Conservation (phyloP, 1,140 invertebrate species). For the Adoxophyes honmai region DNA sequence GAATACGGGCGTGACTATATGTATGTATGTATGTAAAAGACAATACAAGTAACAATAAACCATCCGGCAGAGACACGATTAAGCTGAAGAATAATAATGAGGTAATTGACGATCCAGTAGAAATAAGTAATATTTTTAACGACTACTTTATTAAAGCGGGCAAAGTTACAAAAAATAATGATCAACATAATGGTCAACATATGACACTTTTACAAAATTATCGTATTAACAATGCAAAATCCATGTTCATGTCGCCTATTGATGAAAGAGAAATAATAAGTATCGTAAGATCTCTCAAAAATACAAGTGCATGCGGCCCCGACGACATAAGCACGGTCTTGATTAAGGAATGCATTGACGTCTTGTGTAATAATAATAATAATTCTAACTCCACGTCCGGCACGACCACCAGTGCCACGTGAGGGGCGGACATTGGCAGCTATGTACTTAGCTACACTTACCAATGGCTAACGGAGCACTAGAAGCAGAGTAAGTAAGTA, state of each 20-base stretch:
- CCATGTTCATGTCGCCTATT: constrained; percentile 2
- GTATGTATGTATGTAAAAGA: too few relatives aligned
- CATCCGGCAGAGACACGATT: background rate
- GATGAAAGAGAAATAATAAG: constrained; percentile 4
- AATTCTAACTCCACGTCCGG: too few relatives aligned
- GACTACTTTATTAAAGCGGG: background rate
- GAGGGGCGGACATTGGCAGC: too few relatives aligned
- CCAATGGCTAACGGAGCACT: too few relatives aligned
- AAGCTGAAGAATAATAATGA: background rate
- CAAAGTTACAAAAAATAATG: background rate
- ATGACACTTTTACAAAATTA: background rate
- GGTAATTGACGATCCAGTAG: background rate
- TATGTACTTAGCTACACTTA: too few relatives aligned
- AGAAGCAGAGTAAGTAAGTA: too few relatives aligned
- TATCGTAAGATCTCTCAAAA: background rate
- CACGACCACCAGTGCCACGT: too few relatives aligned
- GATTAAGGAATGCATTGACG: background rate
- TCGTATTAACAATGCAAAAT: background rate
- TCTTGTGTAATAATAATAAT: background rate
- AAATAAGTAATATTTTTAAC: too few relatives aligned
- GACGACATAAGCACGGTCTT: background rate
- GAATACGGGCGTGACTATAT: too few relatives aligned
- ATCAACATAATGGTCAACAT: background rate
- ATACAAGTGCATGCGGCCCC: constrained; percentile 1
- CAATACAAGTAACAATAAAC: background rate